Evolutionary conservation across 2,888 invertebrate genomes (phyloP), one percentile per base, ranked within the genome.

Genomic region (Lochmaea capreae): DNA sequence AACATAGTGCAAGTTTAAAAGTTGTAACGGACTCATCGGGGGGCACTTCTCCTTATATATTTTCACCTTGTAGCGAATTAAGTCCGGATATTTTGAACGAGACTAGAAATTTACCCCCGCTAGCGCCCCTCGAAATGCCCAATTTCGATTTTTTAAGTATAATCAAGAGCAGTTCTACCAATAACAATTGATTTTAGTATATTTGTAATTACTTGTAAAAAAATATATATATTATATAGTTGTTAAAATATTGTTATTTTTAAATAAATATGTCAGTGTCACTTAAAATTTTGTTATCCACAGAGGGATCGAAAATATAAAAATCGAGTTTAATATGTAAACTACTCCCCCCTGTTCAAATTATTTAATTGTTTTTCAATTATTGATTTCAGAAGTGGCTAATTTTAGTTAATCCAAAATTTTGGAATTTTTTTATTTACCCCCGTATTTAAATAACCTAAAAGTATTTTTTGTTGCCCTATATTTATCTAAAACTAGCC

Each of bases 71-170:
- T 71, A 87, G 87, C 74, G 87, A 87, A 78, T 78, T 87, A 58
- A 85, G 86, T 78, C 86, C 87, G 0, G 87, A 87, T 57, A 81
- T 84, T 26, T 79, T 82, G 49, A 82, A 85, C 8, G 80, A 83
- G 22, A 73, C 77, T 22, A 79, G 82, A 74, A 80, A 79, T 74
- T 81, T 90, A 71, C 90, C 90, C 43, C 86, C 88, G 0, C 84
- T 91, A 59, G 89, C 90, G 46, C 91, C 92, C 9, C 86, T 92
- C n/a, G 91, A 91, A 84, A 89, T 91, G 88, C 91, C 91, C 22
- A 87, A 88, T 70, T 91, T 91, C 82, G 90, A 91, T 82, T 90
- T 89, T 82, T 72, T 81, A 18, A 78, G 75, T 58, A 76, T 79
- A 18, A 78, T 80, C 11, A 78, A 78, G 54, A 78, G 76, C 69